These are phyloP conservation scores for Colius striatus DNA, from an alignment of 2,113 vertebrate genomes.

Conservation along the genomic window DNA sequence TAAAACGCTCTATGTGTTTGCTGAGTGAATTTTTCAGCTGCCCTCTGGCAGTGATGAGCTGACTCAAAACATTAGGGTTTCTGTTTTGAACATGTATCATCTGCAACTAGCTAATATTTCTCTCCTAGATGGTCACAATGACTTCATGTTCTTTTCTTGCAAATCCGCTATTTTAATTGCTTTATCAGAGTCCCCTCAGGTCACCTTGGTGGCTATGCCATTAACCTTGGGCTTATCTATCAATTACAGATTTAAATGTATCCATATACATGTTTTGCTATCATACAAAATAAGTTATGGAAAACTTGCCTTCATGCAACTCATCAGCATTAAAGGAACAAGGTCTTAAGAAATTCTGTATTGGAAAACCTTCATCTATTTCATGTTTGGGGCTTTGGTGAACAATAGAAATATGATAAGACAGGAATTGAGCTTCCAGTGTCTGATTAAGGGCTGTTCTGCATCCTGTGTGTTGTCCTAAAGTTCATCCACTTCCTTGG, in stretches of 20 bases:
- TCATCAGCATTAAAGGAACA: background rate
- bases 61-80: constrained; percentile 63
- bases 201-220: constrained; percentile 33
- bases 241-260: constrained; percentile 29
- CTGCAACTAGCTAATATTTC: background rate
- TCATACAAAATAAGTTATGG: background rate
- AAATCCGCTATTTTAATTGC: constrained; percentile 43
- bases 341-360: background rate
- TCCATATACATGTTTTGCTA: background rate
- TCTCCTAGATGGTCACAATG: background rate
- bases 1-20: constrained; percentile 46
- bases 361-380: background rate
- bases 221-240: constrained; percentile 51
- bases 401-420: background rate
- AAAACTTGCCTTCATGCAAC: background rate
- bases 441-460: background rate
- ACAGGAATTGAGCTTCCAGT: background rate
- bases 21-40: constrained; percentile 27
- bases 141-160: constrained; percentile 34
- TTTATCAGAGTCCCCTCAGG: constrained; percentile 24
- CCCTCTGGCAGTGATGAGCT: constrained; percentile 46
- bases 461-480: background rate
- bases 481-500: background rate
- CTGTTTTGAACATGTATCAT: constrained; percentile 50
- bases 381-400: background rate